These are phyloP conservation scores for Lysandra coridon DNA, from an alignment of 2,888 invertebrate genomes.

Conservation along the genomic window DNA sequence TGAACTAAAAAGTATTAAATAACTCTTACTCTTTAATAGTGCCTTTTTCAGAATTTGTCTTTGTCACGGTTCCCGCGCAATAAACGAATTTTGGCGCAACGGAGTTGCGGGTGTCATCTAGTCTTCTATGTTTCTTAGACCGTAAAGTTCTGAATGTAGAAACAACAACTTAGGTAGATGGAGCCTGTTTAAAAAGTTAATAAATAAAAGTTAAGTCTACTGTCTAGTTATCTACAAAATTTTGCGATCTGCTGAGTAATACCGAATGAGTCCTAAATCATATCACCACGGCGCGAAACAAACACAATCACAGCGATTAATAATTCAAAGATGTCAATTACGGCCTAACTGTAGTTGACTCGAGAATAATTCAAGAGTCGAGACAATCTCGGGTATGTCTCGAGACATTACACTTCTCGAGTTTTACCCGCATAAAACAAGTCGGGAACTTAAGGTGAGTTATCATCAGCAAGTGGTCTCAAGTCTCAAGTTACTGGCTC, in stretches of 20 bases:
- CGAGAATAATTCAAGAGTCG: not conserved
- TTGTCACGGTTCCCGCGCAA: too few species aligned
- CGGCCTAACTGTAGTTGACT: not conserved
- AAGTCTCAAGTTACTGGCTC: conserved; percentile 35
- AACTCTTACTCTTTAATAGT: too few species aligned
- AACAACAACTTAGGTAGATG: not conserved
- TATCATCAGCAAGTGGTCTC: conserved; percentile 33
- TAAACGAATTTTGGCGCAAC: too few species aligned
- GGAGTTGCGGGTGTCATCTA: too few species aligned
- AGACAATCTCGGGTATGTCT: not conserved
- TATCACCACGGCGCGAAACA: not conserved
- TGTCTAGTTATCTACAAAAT: not conserved
- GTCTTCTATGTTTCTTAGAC: too few species aligned
- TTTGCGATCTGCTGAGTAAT: not conserved
- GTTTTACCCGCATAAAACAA: conserved; percentile 18
- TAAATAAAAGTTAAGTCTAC: not conserved
- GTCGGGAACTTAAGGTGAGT: conserved; percentile 10
- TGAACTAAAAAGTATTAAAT: too few species aligned
- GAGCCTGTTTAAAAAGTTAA: not conserved
- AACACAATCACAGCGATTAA: not conserved
- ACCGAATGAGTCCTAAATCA: not conserved
- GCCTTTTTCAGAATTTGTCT: too few species aligned
- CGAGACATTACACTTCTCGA: not conserved
- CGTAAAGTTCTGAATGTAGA: too few species aligned
- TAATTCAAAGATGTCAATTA: conserved; percentile 7